A percentile compares a stretch with the other conserved stretches of the same genome.
Evolutionary conservation across 2,113 vertebrate genomes (phyloP).

Genomic region (Planiliza haematocheilus): DNA sequence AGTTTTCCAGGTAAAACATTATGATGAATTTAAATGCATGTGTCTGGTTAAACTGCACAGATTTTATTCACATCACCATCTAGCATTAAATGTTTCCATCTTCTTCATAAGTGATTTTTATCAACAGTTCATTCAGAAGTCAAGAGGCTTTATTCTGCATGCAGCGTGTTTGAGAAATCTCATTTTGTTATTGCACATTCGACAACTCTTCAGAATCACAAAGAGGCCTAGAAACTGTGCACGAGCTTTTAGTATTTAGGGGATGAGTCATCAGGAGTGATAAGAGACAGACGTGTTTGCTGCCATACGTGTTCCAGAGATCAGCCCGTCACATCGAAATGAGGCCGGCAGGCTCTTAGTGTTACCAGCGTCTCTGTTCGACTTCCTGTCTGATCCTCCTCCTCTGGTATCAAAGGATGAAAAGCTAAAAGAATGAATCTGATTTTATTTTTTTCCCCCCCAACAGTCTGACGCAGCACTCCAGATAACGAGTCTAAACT

Average conservation of each 20-base stretch:
- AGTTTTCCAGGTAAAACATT: too few species aligned
- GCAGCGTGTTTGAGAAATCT: neutral
- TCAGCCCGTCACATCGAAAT: neutral
- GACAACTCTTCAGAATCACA: neutral
- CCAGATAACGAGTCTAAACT: constrained; percentile 58
- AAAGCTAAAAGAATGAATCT: constrained; percentile 24
- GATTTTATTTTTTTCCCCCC: constrained; percentile 16
- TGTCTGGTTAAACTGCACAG: too few species aligned
- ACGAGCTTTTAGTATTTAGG: neutral
- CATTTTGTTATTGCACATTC: neutral
- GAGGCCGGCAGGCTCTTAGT: neutral
- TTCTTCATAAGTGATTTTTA: neutral
- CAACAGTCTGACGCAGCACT: constrained; percentile 60
- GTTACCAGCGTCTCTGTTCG: neutral
- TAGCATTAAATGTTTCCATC: neutral
- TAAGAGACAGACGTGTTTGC: constrained; percentile 3
- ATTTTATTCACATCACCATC: too few species aligned
- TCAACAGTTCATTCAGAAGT: neutral
- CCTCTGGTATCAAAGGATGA: constrained; percentile 45
- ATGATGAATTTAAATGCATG: too few species aligned
- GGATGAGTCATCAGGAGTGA: constrained; percentile 1
- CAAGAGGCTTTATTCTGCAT: neutral
- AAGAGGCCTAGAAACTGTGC: neutral
- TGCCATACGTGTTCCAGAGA: neutral
- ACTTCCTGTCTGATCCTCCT: neutral